phyloP scores from a whole-genome alignment of 2,113 vertebrate species.

The Tursiops truncatus region DNA sequence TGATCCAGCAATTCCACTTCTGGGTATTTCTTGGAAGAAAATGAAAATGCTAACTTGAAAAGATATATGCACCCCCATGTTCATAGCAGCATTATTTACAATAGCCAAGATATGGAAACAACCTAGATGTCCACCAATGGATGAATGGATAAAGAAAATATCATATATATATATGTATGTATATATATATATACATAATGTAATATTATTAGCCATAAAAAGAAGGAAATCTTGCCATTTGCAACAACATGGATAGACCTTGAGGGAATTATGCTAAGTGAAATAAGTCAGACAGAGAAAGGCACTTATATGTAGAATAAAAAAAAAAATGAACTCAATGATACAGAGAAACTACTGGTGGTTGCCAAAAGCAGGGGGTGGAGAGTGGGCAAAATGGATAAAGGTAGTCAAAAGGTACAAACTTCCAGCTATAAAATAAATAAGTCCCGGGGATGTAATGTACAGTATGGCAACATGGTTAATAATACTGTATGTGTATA shows the following conservation, averaged over 20 bases:
- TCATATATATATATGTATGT: no score
- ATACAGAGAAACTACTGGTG: neutral
- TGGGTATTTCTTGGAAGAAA: no score
- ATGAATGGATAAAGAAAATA: no score
- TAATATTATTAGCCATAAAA: neutral
- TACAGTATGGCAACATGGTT: neutral
- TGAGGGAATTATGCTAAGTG: neutral
- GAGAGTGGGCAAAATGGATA: neutral
- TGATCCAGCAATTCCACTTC: no score
- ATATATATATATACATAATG: neutral
- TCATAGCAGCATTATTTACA: no score
- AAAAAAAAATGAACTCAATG: neutral
- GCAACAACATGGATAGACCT: neutral
- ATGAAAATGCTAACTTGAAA: no score
- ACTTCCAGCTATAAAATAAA: neutral
- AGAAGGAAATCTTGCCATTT: neutral
- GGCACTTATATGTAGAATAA: neutral
- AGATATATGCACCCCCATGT: no score
- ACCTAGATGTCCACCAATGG: no score
- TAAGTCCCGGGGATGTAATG: neutral
- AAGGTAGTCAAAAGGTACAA: neutral
- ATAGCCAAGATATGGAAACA: no score
- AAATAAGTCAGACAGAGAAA: constrained; percentile 1
- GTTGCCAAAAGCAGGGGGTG: neutral
- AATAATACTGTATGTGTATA: neutral